phyloP scores from a whole-genome alignment of 2,797 vertebrate species.

The Antennarius maculatus region DNA sequence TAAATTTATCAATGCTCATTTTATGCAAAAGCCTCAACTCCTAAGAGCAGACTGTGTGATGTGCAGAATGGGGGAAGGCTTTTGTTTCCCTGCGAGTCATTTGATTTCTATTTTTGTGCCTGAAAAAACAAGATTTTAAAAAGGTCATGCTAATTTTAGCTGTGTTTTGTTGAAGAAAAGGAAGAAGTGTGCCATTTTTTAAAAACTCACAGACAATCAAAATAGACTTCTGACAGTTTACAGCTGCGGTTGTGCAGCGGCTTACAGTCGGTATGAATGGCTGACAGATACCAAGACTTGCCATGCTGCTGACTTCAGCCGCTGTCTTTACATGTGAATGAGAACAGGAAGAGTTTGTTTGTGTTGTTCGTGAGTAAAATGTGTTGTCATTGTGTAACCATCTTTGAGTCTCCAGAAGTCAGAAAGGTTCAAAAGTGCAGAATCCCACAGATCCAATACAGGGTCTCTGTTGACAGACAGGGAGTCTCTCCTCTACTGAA shows the following conservation, averaged over 20 bases:
- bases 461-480: constrained; percentile 38
- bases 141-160: constrained; percentile 78
- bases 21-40: constrained; percentile 79
- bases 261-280: constrained; percentile 64
- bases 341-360: constrained; percentile 49
- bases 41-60: constrained; percentile 68
- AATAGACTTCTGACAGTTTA: constrained; percentile 63
- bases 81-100: constrained; percentile 74
- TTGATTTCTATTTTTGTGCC: constrained; percentile 72
- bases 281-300: constrained; percentile 42
- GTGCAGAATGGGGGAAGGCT: constrained; percentile 62
- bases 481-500: constrained; percentile 7
- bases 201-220: constrained; percentile 55
- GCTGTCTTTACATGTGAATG: constrained; percentile 21
- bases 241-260: constrained; percentile 43
- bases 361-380: constrained; percentile 35
- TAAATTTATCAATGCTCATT: constrained; percentile 85
- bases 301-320: constrained; percentile 40
- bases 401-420: constrained; percentile 45
- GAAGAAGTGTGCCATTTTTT: constrained; percentile 35
- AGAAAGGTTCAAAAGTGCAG: constrained; percentile 27
- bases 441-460: constrained; percentile 32
- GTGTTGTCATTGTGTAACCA: constrained; percentile 31
- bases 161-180: constrained; percentile 50
- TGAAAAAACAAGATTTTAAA: constrained; percentile 62